Conservation (phyloP, 2,888 invertebrate genomes). For the Nemapogon koenigi region DNA sequence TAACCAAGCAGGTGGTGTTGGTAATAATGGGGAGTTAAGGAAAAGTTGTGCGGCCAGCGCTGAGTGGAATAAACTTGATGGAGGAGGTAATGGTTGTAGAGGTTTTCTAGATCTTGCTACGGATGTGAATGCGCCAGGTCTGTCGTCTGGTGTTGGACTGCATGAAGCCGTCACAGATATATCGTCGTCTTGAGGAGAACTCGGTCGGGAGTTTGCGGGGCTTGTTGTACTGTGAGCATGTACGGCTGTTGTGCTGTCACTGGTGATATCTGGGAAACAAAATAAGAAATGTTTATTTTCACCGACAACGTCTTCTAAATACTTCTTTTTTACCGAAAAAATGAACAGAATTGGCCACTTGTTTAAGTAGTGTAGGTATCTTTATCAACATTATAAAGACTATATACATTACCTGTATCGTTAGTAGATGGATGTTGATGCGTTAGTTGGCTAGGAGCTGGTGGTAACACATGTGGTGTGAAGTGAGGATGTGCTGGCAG, state of each 20-base stretch:
- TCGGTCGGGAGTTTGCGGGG: slow-evolving; percentile 68
- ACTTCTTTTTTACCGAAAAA: background rate
- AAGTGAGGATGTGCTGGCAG: slow-evolving; percentile 62
- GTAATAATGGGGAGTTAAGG: slow-evolving; percentile 75
- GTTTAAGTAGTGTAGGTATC: background rate
- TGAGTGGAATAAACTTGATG: slow-evolving; percentile 56
- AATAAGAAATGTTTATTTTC: background rate
- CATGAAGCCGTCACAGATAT: slow-evolving; percentile 70
- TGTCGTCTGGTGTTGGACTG: slow-evolving; percentile 56
- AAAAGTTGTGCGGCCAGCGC: slow-evolving; percentile 73
- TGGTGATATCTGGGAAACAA: slow-evolving; percentile 34
- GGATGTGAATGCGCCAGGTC: slow-evolving; percentile 63
- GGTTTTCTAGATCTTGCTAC: slow-evolving; percentile 51
- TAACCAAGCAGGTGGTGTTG: slow-evolving; percentile 79
- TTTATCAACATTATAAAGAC: background rate
- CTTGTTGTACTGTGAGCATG: slow-evolving; percentile 76
- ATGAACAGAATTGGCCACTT: background rate
- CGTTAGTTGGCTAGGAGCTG: slow-evolving; percentile 54
- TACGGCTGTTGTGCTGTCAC: slow-evolving; percentile 51
- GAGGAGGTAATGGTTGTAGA: slow-evolving; percentile 47
- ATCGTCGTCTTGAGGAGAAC: slow-evolving; percentile 65
- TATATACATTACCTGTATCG: slow-evolving; percentile 41
- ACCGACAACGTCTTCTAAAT: too few relatives aligned
- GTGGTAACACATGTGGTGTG: slow-evolving; percentile 62
- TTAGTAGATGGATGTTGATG: slow-evolving; percentile 56